Evolutionary conservation across 1,140 invertebrate species (phyloP).

Genomic region (Zeugodacus cucurbitae): DNA sequence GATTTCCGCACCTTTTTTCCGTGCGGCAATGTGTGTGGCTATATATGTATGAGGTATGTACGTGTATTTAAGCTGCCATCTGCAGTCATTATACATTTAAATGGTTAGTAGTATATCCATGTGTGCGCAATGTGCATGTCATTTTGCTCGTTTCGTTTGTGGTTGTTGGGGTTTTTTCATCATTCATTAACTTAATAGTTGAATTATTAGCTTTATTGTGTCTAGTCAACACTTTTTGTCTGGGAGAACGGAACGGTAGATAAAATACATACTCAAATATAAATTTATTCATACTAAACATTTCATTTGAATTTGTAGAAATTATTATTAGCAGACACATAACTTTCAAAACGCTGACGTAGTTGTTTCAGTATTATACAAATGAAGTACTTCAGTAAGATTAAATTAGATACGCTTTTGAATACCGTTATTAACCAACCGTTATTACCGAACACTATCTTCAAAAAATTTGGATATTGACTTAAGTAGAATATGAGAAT

Average conservation of each 20-base stretch:
- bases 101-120: background rate
- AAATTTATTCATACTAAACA: too few species aligned
- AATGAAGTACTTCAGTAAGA: too few species aligned
- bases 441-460: too few species aligned
- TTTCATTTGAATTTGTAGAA: too few species aligned
- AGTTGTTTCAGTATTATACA: too few species aligned
- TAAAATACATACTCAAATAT: too few species aligned
- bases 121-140: background rate
- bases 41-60: background rate
- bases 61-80: background rate
- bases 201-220: background rate
- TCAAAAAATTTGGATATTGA: too few species aligned
- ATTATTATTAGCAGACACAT: too few species aligned
- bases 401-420: too few species aligned
- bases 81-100: background rate
- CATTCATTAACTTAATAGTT: background rate
- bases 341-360: too few species aligned
- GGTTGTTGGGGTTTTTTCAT: background rate
- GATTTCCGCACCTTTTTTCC: slow-evolving; percentile 11
- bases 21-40: background rate
- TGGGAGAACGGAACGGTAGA: background rate
- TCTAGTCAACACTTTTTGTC: background rate
- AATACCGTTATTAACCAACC: too few species aligned
- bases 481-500: too few species aligned
- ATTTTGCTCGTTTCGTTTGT: background rate